phyloP scores from a whole-genome alignment of 2,797 vertebrate species.

The Channallabes apus region DNA sequence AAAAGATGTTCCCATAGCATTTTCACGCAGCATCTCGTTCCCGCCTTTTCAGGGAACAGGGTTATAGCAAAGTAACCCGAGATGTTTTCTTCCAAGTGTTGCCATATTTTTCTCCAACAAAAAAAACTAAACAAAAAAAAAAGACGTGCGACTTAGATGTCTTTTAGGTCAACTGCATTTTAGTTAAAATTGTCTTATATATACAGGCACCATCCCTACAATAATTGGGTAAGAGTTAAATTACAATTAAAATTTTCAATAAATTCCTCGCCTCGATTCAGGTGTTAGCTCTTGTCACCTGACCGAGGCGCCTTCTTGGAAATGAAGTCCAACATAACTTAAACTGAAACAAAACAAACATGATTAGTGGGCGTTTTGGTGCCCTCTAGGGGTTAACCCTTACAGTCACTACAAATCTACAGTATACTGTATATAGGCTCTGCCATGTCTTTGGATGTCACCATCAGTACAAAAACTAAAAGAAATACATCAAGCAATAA shows the following conservation, averaged over 20 bases:
- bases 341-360: too few relatives aligned
- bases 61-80: too few relatives aligned
- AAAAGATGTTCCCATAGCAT: too few relatives aligned
- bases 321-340: too few relatives aligned
- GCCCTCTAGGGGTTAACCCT: too few relatives aligned
- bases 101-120: not conserved
- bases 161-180: not conserved
- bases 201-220: not conserved
- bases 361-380: too few relatives aligned
- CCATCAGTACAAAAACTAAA: not conserved
- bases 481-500: conserved; percentile 11
- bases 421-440: not conserved
- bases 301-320: too few relatives aligned
- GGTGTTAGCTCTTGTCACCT: too few relatives aligned
- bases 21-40: too few relatives aligned
- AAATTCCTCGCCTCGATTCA: too few relatives aligned
- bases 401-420: not conserved
- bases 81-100: not conserved
- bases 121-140: not conserved
- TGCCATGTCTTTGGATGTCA: conserved; percentile 4
- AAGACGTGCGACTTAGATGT: not conserved
- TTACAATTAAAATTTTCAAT: too few relatives aligned
- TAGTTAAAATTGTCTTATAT: not conserved
- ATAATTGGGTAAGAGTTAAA: not conserved
- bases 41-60: too few relatives aligned